A percentile compares a stretch with the other conserved stretches of the same genome.
Conservation (phyloP, 2,888 invertebrate genomes). For the Oscheius sp. region DNA sequence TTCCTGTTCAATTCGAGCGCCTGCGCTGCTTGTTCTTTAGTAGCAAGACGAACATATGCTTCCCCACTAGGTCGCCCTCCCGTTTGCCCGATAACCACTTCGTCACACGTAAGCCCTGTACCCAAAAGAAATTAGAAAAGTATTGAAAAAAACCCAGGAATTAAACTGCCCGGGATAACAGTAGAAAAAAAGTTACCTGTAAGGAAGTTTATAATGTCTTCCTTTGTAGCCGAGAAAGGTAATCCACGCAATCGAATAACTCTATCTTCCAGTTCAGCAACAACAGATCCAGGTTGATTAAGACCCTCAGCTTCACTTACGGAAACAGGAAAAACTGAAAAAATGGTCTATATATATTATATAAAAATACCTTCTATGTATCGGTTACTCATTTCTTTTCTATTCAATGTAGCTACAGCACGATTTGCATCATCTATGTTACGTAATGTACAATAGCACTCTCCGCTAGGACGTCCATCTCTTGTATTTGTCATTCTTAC, state of each 20-base stretch:
- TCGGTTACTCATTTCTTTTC: slow-evolving; percentile 54
- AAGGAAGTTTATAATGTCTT: slow-evolving; percentile 58
- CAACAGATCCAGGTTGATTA: slow-evolving; percentile 9
- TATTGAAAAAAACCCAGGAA: slow-evolving; percentile 3
- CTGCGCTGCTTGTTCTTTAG: slow-evolving; percentile 50
- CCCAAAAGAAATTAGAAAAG: slow-evolving; percentile 15
- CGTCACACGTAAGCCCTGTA: slow-evolving; percentile 60
- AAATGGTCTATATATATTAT: not conserved
- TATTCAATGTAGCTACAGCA: slow-evolving; percentile 50
- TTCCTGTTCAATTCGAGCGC: slow-evolving; percentile 64
- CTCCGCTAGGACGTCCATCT: slow-evolving; percentile 62
- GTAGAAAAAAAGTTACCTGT: slow-evolving; percentile 41
- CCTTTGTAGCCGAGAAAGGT: slow-evolving; percentile 55
- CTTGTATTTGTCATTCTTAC: slow-evolving; percentile 24
- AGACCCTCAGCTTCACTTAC: slow-evolving; percentile 16
- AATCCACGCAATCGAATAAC: slow-evolving; percentile 58
- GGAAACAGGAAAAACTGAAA: slow-evolving; percentile 44
- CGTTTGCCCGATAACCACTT: slow-evolving; percentile 65
- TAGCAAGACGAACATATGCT: slow-evolving; percentile 61
- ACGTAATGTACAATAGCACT: slow-evolving; percentile 55
- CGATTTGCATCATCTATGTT: slow-evolving; percentile 40
- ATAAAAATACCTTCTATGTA: slow-evolving; percentile 61
- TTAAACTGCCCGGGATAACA: too few relatives aligned
- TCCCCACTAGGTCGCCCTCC: slow-evolving; percentile 66
- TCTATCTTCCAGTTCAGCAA: slow-evolving; percentile 29